Base-by-base conservation (phyloP, 2,113 vertebrate species). In the Syngnathus floridae region DNA sequence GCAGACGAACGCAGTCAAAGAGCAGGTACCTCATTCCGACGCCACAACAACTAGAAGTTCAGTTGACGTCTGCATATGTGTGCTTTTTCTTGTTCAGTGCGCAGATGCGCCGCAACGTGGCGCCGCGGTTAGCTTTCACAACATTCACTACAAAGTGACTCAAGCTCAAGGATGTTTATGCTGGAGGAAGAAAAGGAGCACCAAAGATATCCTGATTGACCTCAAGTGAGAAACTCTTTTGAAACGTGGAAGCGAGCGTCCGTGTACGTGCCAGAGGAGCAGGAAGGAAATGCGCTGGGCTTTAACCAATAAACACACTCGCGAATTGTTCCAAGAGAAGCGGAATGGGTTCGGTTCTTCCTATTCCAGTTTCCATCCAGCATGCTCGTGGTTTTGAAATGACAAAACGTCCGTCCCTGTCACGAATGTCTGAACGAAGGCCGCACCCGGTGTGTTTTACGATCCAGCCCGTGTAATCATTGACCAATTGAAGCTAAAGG, bases 201-300 rank as follows among this genome's bases (percentile, higher is more conserved):
- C 7, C 8, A 89, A 90, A 73, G 71, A 89, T 68, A 90, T 91
- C 71, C 88, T 91, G 65, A 22, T 86, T 0, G 83, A 91, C 65
- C 81, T 91, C 59, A 91, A 89, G 90, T 91, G 52, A 88, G 90
- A 61, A 41, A 41, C 59, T 16, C 21, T n/a, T 35, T 63, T 59
- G 57, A 60, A 31, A 40, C 57, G 19, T 36, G 5, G 4, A 52
- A 17, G 43, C 52, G 46, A 17, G 38, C 52, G 66, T 74, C 71
- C 56, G 73, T 51, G 67, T 79, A 79, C 75, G 75, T 80, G 77
- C 62, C 5, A 48, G 19, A 58, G 7, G 3, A 26, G 5, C 38
- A 41, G 59, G 59, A 61, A 61, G 59, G 59, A 61, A 61, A 40
- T 9, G 12, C 22, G 21, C 59, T 14, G 40, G 38, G 0, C 37